A percentile compares a stretch with the other conserved stretches of the same genome.
These are phyloP conservation scores for Eutrigla gurnardus DNA, from an alignment of 2,797 vertebrate genomes.

Conservation along the genomic window DNA sequence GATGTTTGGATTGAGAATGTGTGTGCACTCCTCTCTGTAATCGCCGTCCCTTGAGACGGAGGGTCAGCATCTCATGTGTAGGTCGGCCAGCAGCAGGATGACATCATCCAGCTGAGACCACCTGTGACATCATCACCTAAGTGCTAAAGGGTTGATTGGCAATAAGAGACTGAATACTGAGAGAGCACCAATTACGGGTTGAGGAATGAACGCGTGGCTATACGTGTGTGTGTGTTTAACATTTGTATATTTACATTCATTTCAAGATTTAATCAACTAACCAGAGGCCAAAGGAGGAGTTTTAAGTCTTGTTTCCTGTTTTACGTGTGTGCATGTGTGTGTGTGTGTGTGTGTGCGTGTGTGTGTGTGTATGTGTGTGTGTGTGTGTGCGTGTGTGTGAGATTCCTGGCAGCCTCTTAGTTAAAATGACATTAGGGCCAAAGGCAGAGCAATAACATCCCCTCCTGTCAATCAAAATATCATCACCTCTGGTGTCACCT, in stretches of 20 bases:
- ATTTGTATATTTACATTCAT: constrained; percentile 40
- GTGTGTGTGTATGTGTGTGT: constrained; percentile 4
- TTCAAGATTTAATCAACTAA: constrained; percentile 45
- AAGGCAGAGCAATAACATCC: constrained; percentile 54
- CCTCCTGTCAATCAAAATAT: constrained; percentile 51
- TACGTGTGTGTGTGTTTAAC: background rate
- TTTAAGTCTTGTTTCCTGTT: constrained; percentile 30
- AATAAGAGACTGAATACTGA: constrained; percentile 31
- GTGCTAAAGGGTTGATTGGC: constrained; percentile 30
- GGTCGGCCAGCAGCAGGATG: constrained; percentile 59
- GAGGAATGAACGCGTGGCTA: background rate
- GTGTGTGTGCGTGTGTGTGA: constrained; percentile 5
- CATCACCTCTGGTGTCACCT: constrained; percentile 23
- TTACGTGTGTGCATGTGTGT: constrained; percentile 10
- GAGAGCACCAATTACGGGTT: constrained; percentile 24
- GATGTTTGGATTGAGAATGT: constrained; percentile 21
- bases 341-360: constrained; percentile 1
- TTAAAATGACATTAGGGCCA: constrained; percentile 46
- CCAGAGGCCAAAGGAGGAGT: constrained; percentile 44
- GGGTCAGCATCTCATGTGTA: constrained; percentile 30
- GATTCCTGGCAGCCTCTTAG: constrained; percentile 42
- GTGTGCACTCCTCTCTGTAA: constrained; percentile 35
- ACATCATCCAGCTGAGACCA: constrained; percentile 63
- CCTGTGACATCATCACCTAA: constrained; percentile 62
- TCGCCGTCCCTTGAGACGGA: constrained; percentile 36